Evolutionary conservation across 2,888 invertebrate species (phyloP), one percentile per base, ranked within the genome.

Genomic region (Thera obeliscata): DNA sequence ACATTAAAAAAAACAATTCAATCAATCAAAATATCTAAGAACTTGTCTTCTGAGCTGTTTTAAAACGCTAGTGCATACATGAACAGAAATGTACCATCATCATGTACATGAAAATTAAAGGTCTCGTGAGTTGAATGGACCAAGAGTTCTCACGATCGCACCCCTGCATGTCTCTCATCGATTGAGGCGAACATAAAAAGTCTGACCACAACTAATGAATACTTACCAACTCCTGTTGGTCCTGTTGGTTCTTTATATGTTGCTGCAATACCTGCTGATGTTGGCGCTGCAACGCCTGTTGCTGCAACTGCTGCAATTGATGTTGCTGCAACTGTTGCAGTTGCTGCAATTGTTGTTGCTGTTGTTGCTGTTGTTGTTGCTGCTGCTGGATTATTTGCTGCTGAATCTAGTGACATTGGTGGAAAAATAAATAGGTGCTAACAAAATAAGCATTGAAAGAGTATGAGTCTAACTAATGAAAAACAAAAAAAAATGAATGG

Each of bases 241-340:
- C 94, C 63, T 95, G 95, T 70, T 94, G 95, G 73, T 94, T 91
- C 73, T 95, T 94, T 8, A 94, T 88, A 64, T 95, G 95, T 71
- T 95, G 95, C 66, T 95, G 95, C 73, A 95, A 91, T 66, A 94
- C 95, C 74, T 95, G 95, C 72, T 69, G 69, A 36, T 69, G 69
- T 54, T 87, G 92, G 48, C 90, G 77, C 72, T 92, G 92, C 70
- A 92, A 76, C 0, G 87, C 90, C 55, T 91, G 91, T 61, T 86
- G 86, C 56, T 87, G 87, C 63, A 83, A 74, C 62, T 86, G 88
- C 41, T 87, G 83, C 4, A 84, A 79, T 67, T 88, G 88, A 52
- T 89, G 89, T 56, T 87, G 88, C 70, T 86, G 87, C 63, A 87
- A 75, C 69, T 87, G 86, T 64, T 86, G 85, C 61, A 85, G 75